Evolutionary conservation across 2,888 invertebrate species (phyloP).

Genomic region (Lypha dubia): DNA sequence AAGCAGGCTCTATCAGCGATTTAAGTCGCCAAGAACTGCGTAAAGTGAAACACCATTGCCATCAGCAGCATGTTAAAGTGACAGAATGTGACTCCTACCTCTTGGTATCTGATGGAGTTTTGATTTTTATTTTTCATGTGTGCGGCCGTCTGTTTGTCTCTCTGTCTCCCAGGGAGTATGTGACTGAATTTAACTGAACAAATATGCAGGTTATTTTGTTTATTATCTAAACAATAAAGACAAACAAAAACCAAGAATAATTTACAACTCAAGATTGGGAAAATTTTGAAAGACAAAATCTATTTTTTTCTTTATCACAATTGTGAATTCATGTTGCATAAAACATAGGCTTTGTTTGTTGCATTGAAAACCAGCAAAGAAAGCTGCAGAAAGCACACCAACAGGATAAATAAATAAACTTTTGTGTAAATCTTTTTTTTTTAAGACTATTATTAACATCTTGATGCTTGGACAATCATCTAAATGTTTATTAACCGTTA

Average conservation of each 20-base stretch:
- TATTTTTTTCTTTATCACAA: constrained; percentile 4
- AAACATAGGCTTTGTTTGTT: constrained; percentile 31
- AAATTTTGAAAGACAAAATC: constrained; percentile 5
- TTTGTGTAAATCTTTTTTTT: not conserved
- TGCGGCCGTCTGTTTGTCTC: not conserved
- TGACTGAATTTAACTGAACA: not conserved
- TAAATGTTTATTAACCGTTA: constrained; percentile 33
- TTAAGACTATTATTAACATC: constrained; percentile 1
- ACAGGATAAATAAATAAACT: constrained; percentile 49
- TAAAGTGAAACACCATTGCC: constrained; percentile 7
- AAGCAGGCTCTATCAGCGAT: constrained; percentile 23
- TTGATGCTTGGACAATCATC: constrained; percentile 14
- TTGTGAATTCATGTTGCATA: constrained; percentile 22
- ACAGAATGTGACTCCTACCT: constrained; percentile 70
- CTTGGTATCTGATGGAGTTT: constrained; percentile 62
- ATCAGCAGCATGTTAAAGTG: constrained; percentile 65
- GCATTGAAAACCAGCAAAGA: constrained; percentile 9
- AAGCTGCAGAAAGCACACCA: not conserved
- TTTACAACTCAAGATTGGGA: constrained; percentile 44
- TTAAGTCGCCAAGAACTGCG: not conserved
- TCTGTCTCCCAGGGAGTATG: not conserved
- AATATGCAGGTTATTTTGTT: constrained; percentile 39
- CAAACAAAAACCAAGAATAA: constrained; percentile 41
- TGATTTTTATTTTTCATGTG: constrained; percentile 43
- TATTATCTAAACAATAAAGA: constrained; percentile 23